phyloP scores from a whole-genome alignment of 1,140 invertebrate genomes.

The Apis florea region DNA sequence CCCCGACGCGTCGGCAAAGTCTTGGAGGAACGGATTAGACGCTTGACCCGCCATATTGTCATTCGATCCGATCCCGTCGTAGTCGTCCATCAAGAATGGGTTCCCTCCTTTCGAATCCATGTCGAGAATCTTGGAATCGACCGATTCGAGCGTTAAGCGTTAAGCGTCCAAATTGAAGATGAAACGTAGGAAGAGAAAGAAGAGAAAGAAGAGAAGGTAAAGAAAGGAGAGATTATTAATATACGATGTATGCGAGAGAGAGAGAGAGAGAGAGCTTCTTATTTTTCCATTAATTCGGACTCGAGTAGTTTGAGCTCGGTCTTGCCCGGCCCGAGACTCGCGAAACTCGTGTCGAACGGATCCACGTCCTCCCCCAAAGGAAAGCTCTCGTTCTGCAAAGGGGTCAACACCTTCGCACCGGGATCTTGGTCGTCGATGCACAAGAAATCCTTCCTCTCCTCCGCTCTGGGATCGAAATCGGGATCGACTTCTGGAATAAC shows the following conservation, averaged over 20 bases:
- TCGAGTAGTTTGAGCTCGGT: conserved; percentile 83
- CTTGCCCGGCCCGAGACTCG: conserved; percentile 81
- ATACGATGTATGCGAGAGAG: too few species aligned
- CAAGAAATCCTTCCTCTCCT: conserved; percentile 69
- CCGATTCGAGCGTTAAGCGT: background rate
- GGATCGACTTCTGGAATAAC: conserved; percentile 60
- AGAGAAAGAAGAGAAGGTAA: background rate
- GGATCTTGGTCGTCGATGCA: conserved; percentile 68
- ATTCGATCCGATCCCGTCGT: conserved; percentile 73
- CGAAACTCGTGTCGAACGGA: conserved; percentile 86
- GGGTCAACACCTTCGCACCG: conserved; percentile 78
- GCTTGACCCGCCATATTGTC: conserved; percentile 75
- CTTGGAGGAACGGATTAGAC: conserved; percentile 88
- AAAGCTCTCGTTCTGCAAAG: conserved; percentile 68
- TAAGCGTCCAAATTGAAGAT: conserved; percentile 1
- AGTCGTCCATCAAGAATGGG: conserved; percentile 89
- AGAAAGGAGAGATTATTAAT: too few species aligned
- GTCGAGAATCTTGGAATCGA: too few species aligned
- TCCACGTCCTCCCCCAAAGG: conserved; percentile 79
- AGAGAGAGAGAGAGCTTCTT: background rate
- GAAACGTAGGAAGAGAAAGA: background rate
- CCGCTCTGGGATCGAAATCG: conserved; percentile 74
- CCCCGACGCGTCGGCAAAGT: conserved; percentile 69
- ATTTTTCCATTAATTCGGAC: conserved; percentile 80
- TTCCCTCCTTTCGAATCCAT: conserved; percentile 84